Conservation (phyloP, 1,140 invertebrate genomes). For the Drosophila pectinifera region DNA sequence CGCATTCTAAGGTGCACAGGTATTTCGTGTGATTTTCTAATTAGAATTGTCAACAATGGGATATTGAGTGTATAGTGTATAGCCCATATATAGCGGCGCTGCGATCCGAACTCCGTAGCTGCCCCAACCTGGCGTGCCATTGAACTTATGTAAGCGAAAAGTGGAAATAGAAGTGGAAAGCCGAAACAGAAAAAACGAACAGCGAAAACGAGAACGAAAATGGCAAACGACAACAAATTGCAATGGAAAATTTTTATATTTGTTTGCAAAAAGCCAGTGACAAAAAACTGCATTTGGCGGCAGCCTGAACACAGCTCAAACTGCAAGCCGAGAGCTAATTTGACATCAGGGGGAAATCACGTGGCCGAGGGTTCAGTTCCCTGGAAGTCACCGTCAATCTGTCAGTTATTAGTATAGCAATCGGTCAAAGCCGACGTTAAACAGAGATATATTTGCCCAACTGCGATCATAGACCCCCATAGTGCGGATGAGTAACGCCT, state of each 20-base stretch:
- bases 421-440: slow-evolving; percentile 14
- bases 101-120: slow-evolving; percentile 24
- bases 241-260: slow-evolving; percentile 21
- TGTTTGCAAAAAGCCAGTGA: slow-evolving; percentile 6
- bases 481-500: not conserved
- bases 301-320: slow-evolving; percentile 11
- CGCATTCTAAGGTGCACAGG: slow-evolving; percentile 52
- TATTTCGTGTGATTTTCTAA: slow-evolving; percentile 56
- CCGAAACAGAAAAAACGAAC: not conserved
- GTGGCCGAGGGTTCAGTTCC: slow-evolving; percentile 35
- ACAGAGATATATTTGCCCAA: slow-evolving; percentile 20
- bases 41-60: slow-evolving; percentile 46
- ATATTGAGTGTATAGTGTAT: not conserved
- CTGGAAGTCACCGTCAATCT: slow-evolving; percentile 39
- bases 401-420: slow-evolving; percentile 15
- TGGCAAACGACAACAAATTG: slow-evolving; percentile 59
- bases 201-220: slow-evolving; percentile 38
- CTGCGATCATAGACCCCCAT: not conserved
- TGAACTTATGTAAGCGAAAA: slow-evolving; percentile 77
- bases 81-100: slow-evolving; percentile 5
- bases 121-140: slow-evolving; percentile 61
- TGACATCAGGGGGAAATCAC: slow-evolving; percentile 33
- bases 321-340: slow-evolving; percentile 51
- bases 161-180: slow-evolving; percentile 32
- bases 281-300: slow-evolving; percentile 6